Base-by-base conservation (phyloP, 2,113 vertebrate genomes). In the Cichladusa arquata region DNA sequence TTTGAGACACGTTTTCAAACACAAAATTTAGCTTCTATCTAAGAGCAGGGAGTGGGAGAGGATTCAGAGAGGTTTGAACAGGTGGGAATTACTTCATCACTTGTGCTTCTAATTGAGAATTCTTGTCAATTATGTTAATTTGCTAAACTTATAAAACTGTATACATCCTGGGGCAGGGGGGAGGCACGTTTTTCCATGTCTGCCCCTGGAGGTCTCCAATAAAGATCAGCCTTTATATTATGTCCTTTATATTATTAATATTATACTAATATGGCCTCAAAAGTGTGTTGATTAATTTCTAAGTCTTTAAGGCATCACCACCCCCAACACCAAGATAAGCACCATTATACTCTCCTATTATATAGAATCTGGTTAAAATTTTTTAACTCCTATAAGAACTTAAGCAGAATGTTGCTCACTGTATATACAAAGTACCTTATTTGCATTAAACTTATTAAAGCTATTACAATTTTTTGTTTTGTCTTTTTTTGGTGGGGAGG, bases 241-340 rank as follows among this genome's bases (percentile, higher is more conserved):
- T 19, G 13, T 67, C 42, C 8, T 45, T 45, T 45, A 20, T 45
- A 45, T 45, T 45, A 45, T 11, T 45, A 45, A 19, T 45, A 45
- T 45, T 57, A 33, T 48, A 26, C 23, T 38, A 38, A 67, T 48
- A 33, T 14, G 22, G 28, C 28, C 23, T 57, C 3, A 1, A 47
- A 81, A 67, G 18, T 33, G 17, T 47, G 17, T 47, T 38, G 13
- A 56, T 81, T 81, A 17, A 33, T 38, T 56, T 66, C 40, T 38
- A 47, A 2, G 6, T 33, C 62, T 67, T 45, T 6, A 25, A 26
- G 26, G 16, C 26, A 66, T 66, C 6, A 31, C 38, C 40, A 97
- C 95, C 6, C 98, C 97, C 29, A 91, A 98, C 34, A 92, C 93
- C 82, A 98, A 96, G 90, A 98, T 99, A 82, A 99, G 98, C 47